Conservation (phyloP, 1,140 invertebrate species). For the Pomacea maculata region DNA sequence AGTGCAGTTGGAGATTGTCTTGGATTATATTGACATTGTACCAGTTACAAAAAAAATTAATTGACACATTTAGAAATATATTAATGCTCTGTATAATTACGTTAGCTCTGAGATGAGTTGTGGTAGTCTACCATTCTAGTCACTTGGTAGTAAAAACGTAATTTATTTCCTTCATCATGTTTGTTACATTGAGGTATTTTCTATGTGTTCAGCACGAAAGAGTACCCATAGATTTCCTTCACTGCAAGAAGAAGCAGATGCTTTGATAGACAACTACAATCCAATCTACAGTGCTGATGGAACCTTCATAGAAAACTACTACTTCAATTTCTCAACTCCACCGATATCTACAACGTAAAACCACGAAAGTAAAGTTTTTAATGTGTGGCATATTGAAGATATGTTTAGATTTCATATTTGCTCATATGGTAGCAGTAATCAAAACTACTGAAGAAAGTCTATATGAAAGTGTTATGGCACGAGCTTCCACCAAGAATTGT, state of each 20-base stretch:
- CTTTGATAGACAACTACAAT: constrained; percentile 47
- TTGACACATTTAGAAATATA: not conserved
- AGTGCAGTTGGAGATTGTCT: no score
- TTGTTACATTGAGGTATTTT: constrained; percentile 5
- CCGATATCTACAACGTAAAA: not conserved
- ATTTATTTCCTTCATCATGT: not conserved
- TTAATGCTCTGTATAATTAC: not conserved
- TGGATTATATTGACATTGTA: no score
- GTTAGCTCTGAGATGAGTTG: not conserved
- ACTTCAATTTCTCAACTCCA: constrained; percentile 28
- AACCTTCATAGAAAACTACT: constrained; percentile 36
- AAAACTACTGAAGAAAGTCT: not conserved
- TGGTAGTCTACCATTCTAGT: not conserved
- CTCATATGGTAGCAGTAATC: not conserved
- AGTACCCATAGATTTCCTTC: constrained; percentile 43
- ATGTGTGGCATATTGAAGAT: not conserved
- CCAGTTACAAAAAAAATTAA: no score
- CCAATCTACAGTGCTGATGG: constrained; percentile 31
- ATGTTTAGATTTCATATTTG: not conserved
- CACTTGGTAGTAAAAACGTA: not conserved
- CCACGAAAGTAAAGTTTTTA: not conserved
- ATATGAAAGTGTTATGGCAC: no score
- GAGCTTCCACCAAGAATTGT: no score
- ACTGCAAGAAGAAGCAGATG: constrained; percentile 26
- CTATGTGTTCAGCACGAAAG: constrained; percentile 43